phyloP scores from a whole-genome alignment of 1,140 invertebrate genomes.

The Papilio polyxenes region DNA sequence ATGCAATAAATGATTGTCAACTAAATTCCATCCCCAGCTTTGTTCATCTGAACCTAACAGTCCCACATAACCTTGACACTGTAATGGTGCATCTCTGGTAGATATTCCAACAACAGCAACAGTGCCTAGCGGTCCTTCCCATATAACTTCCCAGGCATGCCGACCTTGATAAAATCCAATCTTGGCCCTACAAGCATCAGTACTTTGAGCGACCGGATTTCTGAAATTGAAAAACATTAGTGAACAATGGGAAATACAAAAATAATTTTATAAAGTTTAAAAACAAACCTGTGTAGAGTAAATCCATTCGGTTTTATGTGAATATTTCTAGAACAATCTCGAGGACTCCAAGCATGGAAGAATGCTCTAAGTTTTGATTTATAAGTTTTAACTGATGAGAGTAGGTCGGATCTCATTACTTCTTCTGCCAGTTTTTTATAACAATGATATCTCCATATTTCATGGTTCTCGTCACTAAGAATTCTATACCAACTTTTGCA shows the following conservation, averaged over 20 bases:
- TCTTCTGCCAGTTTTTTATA: slow-evolving; percentile 93
- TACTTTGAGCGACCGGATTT: slow-evolving; percentile 99
- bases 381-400: slow-evolving; percentile 93
- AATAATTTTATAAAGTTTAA: too few relatives aligned
- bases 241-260: too few relatives aligned
- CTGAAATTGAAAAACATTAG: slow-evolving; percentile 65
- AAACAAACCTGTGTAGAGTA: slow-evolving; percentile 90
- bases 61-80: slow-evolving; percentile 96
- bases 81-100: slow-evolving; percentile 94
- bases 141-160: slow-evolving; percentile 99
- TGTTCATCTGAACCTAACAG: slow-evolving; percentile 97
- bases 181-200: slow-evolving; percentile 97
- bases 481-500: slow-evolving; percentile 96
- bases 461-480: slow-evolving; percentile 96
- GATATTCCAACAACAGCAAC: slow-evolving; percentile 97
- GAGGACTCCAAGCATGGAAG: slow-evolving; percentile 98
- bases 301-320: slow-evolving; percentile 99
- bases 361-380: slow-evolving; percentile 97
- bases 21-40: slow-evolving; percentile 99
- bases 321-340: slow-evolving; percentile 98
- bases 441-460: slow-evolving; percentile 97
- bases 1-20: slow-evolving; percentile 98
- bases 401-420: slow-evolving; percentile 94
- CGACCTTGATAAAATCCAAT: slow-evolving; percentile 95
- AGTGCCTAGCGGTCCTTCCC: slow-evolving; percentile 98